Conservation (phyloP, 1,140 invertebrate species). For the Tigriopus japonicus region DNA sequence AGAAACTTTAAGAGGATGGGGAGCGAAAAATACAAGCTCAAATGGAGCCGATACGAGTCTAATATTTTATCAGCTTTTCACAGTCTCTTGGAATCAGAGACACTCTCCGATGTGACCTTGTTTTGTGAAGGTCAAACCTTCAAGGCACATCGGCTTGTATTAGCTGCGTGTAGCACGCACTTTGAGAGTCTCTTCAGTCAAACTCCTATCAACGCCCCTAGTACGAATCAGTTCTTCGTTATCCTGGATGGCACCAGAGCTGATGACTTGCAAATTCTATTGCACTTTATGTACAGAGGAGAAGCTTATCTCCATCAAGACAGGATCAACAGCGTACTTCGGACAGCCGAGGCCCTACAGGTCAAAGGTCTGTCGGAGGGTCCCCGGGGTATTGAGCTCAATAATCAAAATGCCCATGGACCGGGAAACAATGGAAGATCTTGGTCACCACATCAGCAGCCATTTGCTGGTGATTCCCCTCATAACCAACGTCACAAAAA, state of each 20-base stretch:
- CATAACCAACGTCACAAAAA: too few species aligned
- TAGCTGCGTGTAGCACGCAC: conserved; percentile 81
- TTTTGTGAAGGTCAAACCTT: conserved; percentile 43
- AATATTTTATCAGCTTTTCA: conserved; percentile 10
- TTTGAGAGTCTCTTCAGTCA: conserved; percentile 77
- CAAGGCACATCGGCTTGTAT: conserved; percentile 70
- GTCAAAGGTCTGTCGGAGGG: conserved; percentile 8
- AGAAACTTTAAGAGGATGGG: conserved; percentile 2
- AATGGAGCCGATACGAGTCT: conserved; percentile 12
- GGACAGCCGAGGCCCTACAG: conserved; percentile 13
- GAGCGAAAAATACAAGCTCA: conserved; percentile 11
- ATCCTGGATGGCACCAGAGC: conserved; percentile 69
- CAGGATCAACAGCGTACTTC: conserved; percentile 12
- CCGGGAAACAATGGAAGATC: not conserved
- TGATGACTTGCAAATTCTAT: conserved; percentile 64
- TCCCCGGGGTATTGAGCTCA: conserved; percentile 3
- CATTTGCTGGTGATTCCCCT: too few species aligned
- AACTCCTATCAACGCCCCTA: conserved; percentile 61
- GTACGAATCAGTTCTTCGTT: conserved; percentile 55
- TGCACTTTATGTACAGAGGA: conserved; percentile 53
- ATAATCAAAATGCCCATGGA: conserved; percentile 2
- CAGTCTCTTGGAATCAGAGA: conserved; percentile 9
- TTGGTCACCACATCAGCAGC: not conserved
- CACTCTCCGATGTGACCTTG: conserved; percentile 12
- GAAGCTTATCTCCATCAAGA: conserved; percentile 13